A percentile compares a stretch with the other conserved stretches of the same genome.
Conservation (phyloP, 1,140 invertebrate genomes). For the Atta cephalotes region DNA sequence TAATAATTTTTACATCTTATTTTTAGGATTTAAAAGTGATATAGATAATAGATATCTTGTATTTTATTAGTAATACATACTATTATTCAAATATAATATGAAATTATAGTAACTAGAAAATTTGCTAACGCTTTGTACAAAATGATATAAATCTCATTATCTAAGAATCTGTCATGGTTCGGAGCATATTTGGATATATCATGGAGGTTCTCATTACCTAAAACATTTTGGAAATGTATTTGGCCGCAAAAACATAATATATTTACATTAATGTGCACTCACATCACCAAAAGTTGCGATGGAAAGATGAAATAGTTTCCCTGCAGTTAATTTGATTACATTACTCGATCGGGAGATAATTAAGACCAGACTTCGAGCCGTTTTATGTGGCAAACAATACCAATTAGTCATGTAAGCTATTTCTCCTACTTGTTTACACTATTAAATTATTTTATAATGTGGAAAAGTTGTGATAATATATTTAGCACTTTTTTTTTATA, state of each 20-base stretch:
- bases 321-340: slow-evolving; percentile 70
- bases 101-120: neutral
- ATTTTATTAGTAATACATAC: neutral
- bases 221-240: neutral
- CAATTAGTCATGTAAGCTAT: slow-evolving; percentile 68
- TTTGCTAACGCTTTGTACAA: slow-evolving; percentile 32
- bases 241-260: slow-evolving; percentile 3
- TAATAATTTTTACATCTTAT: neutral
- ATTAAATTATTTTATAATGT: slow-evolving; percentile 31
- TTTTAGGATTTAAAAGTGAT: neutral
- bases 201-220: slow-evolving; percentile 73
- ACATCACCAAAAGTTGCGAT: slow-evolving; percentile 73
- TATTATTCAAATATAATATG: neutral
- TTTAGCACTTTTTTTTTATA: neutral
- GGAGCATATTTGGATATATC: slow-evolving; percentile 66
- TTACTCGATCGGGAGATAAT: slow-evolving; percentile 71
- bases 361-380: slow-evolving; percentile 65
- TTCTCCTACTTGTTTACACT: slow-evolving; percentile 71
- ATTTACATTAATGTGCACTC: slow-evolving; percentile 35
- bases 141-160: neutral
- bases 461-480: slow-evolving; percentile 8
- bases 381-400: slow-evolving; percentile 67
- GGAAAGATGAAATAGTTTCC: slow-evolving; percentile 68
- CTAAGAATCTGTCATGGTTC: slow-evolving; percentile 37
- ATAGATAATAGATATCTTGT: neutral